A percentile compares a stretch with the other conserved stretches of the same genome.
phyloP scores from a whole-genome alignment of 37 sponge, comb jelly and placozoan genomes.

The Geodia barretti region DNA sequence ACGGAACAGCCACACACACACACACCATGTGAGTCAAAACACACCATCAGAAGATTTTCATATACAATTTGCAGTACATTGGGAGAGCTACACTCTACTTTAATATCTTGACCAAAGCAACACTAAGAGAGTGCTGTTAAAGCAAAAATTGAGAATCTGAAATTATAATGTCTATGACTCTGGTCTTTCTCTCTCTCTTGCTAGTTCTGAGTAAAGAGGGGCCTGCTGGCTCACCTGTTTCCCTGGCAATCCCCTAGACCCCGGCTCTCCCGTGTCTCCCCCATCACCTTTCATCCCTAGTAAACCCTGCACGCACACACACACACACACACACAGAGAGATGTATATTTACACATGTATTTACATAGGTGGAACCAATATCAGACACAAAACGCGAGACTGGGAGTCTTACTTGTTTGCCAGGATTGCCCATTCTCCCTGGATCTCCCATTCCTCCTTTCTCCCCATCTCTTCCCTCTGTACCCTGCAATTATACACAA shows the following conservation, averaged over 20 bases:
- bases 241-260: not conserved
- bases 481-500: too few species aligned
- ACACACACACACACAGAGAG: not conserved
- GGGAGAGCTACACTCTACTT: too few species aligned
- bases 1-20: not conserved
- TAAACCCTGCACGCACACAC: not conserved
- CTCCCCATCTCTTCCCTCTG: not conserved
- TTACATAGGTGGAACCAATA: too few species aligned
- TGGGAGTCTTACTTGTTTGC: not conserved
- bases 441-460: not conserved
- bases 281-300: not conserved
- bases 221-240: not conserved
- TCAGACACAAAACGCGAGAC: too few species aligned
- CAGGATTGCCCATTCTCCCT: not conserved
- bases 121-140: too few species aligned
- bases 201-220: too few species aligned
- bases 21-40: not conserved
- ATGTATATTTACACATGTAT: too few species aligned
- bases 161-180: too few species aligned
- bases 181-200: too few species aligned
- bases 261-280: not conserved
- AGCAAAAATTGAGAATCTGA: too few species aligned
- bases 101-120: too few species aligned
- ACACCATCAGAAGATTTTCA: not conserved
- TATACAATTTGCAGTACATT: too few species aligned